Base-by-base conservation (phyloP, 1,140 invertebrate species). In the Drosophila pallidifrons region DNA sequence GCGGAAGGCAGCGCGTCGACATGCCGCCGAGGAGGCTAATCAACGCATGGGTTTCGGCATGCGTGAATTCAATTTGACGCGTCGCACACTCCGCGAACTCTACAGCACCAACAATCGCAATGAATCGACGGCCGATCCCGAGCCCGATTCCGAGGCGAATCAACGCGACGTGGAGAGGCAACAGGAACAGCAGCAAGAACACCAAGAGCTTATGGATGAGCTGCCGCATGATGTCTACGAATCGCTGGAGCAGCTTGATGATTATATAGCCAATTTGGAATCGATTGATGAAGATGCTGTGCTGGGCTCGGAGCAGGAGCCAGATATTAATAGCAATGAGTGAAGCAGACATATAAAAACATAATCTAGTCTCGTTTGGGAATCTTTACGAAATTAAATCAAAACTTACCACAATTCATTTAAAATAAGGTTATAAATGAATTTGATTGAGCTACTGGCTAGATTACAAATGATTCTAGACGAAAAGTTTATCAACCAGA, bases 1-100 rank as follows among this genome's bases (percentile, higher is more conserved):
- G 1, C 76, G 81, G 2, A 91, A 91, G 20, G 73, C 70, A 4
- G 80, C 71, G 0, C 57, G 86, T 0, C 82, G 83, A 1, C 76
- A 75, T 4, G 82, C 75, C 6, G 73, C 75, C 3, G 81, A 92
- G 4, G 72, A 76, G 15, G 74, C 35, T 6, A 63, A 65, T 41
- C 74, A 79, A 25, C 67, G 68, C 11, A 74, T 79, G 63, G 78
- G 82, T 5, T 91, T 91, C 8, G 91, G 91, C 11, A 73, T 89
- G 73, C 65, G 77, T 0, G 86, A 92, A 47, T 82, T 92, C 15
- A 92, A 92, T 65, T 60, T 92, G 41, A 92, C 91, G 0, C 77
- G 79, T 6, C 82, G 80, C 15, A 92, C 91, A 5, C 51, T 92
- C 0, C 80, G 81, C 8, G 91, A 92, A 43, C 55, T 92, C 0